Evolutionary conservation across 2,888 invertebrate genomes (phyloP), one percentile per base, ranked within the genome.

Genomic region (Philaethria dido): DNA sequence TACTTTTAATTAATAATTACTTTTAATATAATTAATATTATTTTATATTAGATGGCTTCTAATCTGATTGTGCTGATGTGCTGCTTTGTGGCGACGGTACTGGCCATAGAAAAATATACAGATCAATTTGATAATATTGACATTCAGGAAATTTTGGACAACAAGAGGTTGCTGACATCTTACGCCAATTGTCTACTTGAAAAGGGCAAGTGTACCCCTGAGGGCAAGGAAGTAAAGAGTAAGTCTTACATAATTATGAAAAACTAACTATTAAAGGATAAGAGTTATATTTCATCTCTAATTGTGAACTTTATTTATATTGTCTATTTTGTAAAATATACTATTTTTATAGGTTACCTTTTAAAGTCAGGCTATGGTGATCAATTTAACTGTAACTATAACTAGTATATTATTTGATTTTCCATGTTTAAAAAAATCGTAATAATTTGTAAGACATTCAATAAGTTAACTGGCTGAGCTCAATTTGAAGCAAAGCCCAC

Each of bases 221-320:
- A 96, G 77, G 96, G 94, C 52, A 93, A 93, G 75, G 95, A 95
- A 80, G 87, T 96, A 0, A 96, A 95, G 89, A 92, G 96, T 96
- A 93, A 39, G 39, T 39, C 2, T 2, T 39, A 13, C 39, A 39
- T 13, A 6, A 6, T 39, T 13, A 39, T 39, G 13, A 6, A 11
- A 39, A 33, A 33, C n/a, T n/a, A n/a, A n/a, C n/a, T n/a, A n/a
- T n/a, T n/a, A n/a, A n/a, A n/a, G n/a, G n/a, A n/a, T n/a, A n/a
- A n/a, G n/a, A n/a, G n/a, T n/a, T n/a, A n/a, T n/a, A n/a, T 8
- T 33, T 6, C 6, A 33, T 33, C 1, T 33, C 5, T 33, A 8
- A 33, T 33, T 8, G 9, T 8, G 1, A 33, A 33, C 25, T 33
- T 33, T 33, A 33, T 9, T 33, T 33, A 33, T 8, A 33, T 33